These are phyloP conservation scores for Avahi laniger DNA, from an alignment of 2,797 vertebrate genomes.

Conservation along the genomic window DNA sequence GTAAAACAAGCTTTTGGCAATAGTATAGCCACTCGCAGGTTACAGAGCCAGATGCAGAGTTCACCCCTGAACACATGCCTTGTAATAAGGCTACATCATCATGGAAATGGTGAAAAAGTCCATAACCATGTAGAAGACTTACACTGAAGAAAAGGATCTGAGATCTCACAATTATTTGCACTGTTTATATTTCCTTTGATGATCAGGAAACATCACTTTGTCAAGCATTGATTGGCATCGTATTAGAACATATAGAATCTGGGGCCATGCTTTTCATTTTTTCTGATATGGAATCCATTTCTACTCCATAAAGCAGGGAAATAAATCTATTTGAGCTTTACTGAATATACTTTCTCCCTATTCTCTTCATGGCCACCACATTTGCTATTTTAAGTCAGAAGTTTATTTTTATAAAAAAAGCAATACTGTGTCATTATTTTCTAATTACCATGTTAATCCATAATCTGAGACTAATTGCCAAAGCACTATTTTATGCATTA, in stretches of 20 bases:
- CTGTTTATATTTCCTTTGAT: background rate
- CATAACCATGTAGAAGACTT: background rate
- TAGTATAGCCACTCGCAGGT: background rate
- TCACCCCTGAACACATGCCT: background rate
- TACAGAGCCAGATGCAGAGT: background rate
- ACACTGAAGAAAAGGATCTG: background rate
- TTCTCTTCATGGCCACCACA: background rate
- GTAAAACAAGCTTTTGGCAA: background rate
- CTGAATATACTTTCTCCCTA: background rate
- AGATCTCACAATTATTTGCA: background rate
- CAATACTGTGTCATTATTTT: background rate
- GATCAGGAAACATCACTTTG: background rate
- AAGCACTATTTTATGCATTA: background rate
- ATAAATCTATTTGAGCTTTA: background rate
- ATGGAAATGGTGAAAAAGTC: background rate
- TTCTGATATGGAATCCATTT: background rate
- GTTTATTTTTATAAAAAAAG: background rate
- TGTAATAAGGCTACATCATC: background rate
- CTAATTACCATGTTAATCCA: background rate
- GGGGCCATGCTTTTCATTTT: background rate
- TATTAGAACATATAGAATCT: background rate
- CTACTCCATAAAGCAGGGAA: background rate
- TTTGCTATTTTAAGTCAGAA: background rate
- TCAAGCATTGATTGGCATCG: background rate
- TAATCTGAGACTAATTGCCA: background rate